Evolutionary conservation across 1,140 invertebrate species (phyloP), one percentile per base, ranked within the genome.

Genomic region (Diachasmimorpha longicaudata): DNA sequence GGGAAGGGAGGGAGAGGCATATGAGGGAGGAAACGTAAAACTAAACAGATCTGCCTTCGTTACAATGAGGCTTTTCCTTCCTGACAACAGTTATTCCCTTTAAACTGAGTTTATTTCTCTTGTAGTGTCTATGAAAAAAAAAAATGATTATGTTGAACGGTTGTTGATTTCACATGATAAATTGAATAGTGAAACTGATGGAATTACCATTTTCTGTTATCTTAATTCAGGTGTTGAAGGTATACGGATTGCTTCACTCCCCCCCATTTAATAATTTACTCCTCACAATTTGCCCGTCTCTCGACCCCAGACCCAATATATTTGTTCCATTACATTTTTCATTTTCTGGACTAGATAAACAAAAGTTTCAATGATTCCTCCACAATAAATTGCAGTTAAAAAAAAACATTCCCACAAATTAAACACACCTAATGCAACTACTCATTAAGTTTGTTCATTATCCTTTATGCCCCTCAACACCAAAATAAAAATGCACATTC

Each of bases 401-500:
- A 52, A 52, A 16, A 8, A 19, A 52, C n/a, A 19, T 16, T 52
- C 14, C 16, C 6, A 19, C 48, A 23, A 63, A 63, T 25, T 25
- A 23, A 63, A 25, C 19, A 19, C 13, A 25, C 1, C 13, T 9
- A 55, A 63, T 25, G 19, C 11, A 63, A 1, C 58, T 63, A 25
- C 48, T 55, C 23, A 0, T 63, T 25, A 23, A 25, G 0, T 63
- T 63, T 63, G 23, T 63, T 63, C 58, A 25, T 23, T 10, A 63
- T 63, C 23, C 58, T 8, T 14, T 25, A 63, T 63, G 19, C 58
- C 23, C 23, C 23, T 63, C 58, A 63, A 63, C 58, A 63, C 58
- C 58, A 63, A 31, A 63, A 63, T 63, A 63, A 63, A 31, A 63
- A 63, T 63, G 58, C 58, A 25, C 58, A 63, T 63, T 31, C 19